These are phyloP conservation scores for Linepithema humile DNA, from an alignment of 1,140 invertebrate species.

Conservation along the genomic window DNA sequence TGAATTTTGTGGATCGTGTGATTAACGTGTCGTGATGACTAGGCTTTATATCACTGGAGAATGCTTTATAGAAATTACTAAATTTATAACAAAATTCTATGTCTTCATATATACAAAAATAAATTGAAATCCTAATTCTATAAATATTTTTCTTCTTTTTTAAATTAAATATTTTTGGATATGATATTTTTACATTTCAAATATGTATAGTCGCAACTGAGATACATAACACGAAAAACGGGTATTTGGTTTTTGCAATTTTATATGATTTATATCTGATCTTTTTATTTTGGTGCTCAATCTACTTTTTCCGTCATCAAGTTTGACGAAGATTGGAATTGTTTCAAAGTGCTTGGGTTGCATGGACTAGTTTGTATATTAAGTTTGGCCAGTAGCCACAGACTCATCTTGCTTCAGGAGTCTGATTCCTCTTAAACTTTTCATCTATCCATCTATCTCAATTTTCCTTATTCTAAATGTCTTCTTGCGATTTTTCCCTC, in stretches of 20 bases:
- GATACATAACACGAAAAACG: too few relatives aligned
- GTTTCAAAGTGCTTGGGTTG: background rate
- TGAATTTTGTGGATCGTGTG: slow-evolving; percentile 7
- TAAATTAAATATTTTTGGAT: too few relatives aligned
- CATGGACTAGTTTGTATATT: background rate
- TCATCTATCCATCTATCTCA: background rate
- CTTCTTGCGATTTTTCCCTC: background rate
- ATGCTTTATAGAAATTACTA: background rate
- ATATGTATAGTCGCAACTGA: too few relatives aligned
- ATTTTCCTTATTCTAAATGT: background rate
- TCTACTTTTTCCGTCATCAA: background rate
- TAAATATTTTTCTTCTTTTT: background rate
- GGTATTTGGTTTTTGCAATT: background rate
- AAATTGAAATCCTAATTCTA: background rate
- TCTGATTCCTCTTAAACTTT: background rate
- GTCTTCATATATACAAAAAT: background rate
- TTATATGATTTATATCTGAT: background rate
- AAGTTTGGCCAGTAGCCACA: background rate
- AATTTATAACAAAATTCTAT: background rate
- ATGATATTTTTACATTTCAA: too few relatives aligned
- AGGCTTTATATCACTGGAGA: too few relatives aligned
- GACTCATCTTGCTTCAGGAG: background rate
- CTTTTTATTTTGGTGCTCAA: background rate
- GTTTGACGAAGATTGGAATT: background rate
- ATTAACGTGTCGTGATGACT: background rate